Evolutionary conservation across 2,113 vertebrate genomes (phyloP).

Genomic region (Cavia porcellus): DNA sequence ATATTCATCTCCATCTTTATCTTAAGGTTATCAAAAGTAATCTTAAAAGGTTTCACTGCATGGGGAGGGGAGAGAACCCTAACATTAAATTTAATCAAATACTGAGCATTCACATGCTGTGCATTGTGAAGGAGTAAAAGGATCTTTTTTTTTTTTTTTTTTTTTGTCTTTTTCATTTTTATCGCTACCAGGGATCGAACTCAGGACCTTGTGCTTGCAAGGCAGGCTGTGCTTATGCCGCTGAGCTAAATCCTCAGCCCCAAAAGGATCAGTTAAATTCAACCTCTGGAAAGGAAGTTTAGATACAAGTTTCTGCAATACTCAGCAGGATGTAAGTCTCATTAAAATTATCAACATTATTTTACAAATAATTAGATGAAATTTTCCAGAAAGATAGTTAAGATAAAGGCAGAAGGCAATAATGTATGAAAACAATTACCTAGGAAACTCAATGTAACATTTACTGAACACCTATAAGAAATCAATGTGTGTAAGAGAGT

Average conservation of each 20-base stretch:
- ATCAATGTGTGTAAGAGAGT: neutral
- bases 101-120: neutral
- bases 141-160: too few species aligned
- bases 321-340: neutral
- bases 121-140: neutral
- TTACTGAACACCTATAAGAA: neutral
- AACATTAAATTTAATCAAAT: constrained; percentile 48
- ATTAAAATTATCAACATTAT: neutral
- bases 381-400: constrained; percentile 30
- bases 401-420: neutral
- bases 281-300: neutral
- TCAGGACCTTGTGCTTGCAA: too few species aligned
- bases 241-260: too few species aligned
- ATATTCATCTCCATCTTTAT: neutral
- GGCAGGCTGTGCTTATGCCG: too few species aligned
- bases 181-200: too few species aligned
- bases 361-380: neutral
- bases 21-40: constrained; percentile 26
- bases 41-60: constrained; percentile 29
- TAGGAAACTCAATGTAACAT: neutral
- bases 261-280: neutral
- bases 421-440: neutral
- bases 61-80: neutral
- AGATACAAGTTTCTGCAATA: neutral
- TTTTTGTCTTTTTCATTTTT: too few species aligned